phyloP scores from a whole-genome alignment of 2,797 vertebrate species.

The Borostomias antarcticus region DNA sequence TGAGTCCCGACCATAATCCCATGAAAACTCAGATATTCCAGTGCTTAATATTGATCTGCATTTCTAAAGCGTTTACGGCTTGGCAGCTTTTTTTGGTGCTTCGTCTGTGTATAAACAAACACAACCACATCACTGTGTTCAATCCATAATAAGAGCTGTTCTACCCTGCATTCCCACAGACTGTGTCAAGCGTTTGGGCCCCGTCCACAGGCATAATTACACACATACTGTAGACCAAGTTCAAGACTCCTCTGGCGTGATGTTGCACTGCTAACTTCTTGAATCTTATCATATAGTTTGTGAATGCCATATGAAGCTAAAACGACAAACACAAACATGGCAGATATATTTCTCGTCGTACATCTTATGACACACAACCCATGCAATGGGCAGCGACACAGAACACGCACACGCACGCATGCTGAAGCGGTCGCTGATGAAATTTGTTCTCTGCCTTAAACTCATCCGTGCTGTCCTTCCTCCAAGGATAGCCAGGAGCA shows the following conservation, averaged over 20 bases:
- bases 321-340: no score
- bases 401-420: no score
- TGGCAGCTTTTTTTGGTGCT: constrained; percentile 59
- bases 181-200: constrained; percentile 9
- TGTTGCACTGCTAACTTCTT: neutral
- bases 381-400: no score
- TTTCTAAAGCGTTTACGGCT: constrained; percentile 56
- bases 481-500: no score
- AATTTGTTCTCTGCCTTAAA: no score
- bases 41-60: constrained; percentile 63
- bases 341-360: no score
- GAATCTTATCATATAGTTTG: neutral
- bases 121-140: constrained; percentile 57
- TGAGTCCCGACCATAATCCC: constrained; percentile 54
- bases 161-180: constrained; percentile 50
- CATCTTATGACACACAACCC: no score
- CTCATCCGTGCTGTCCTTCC: no score
- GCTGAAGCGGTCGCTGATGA: no score
- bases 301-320: neutral
- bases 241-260: constrained; percentile 35
- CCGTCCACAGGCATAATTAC: constrained; percentile 47
- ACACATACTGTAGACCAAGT: constrained; percentile 19
- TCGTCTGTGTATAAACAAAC: constrained; percentile 59
- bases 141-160: constrained; percentile 55
- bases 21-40: constrained; percentile 61